Conservation (phyloP, 2,888 invertebrate species). For the Ormyrus labotus region DNA sequence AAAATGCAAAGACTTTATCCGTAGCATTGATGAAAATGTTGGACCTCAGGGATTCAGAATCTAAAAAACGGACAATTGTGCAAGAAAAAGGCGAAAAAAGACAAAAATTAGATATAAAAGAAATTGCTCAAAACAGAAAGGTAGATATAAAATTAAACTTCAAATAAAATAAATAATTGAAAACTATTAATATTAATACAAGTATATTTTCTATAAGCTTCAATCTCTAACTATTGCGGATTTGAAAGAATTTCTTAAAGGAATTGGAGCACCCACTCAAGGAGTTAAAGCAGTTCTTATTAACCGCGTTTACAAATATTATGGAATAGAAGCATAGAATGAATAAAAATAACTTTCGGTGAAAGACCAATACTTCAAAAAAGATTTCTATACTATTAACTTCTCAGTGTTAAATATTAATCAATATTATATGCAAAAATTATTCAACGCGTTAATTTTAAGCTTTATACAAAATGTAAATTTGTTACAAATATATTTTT, state of each 20-base stretch:
- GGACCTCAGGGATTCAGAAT: background rate
- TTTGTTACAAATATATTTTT: too few species aligned
- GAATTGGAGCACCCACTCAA: background rate
- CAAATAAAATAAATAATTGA: background rate
- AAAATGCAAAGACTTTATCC: background rate
- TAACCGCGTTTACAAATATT: too few species aligned
- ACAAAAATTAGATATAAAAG: slow-evolving; percentile 24
- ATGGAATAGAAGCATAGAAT: background rate
- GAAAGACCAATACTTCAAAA: too few species aligned
- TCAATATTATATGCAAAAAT: too few species aligned
- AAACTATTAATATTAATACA: background rate
- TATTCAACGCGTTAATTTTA: too few species aligned
- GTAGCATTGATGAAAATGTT: slow-evolving; percentile 6
- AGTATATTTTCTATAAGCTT: slow-evolving; percentile 40
- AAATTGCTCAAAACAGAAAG: slow-evolving; percentile 5
- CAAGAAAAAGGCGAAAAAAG: background rate
- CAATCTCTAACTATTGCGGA: slow-evolving; percentile 29
- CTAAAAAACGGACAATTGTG: background rate
- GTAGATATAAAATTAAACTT: slow-evolving; percentile 17
- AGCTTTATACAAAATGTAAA: too few species aligned
- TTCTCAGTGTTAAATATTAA: too few species aligned
- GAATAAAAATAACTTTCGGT: background rate
- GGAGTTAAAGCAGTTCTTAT: slow-evolving; percentile 51
- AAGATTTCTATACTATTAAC: too few species aligned
- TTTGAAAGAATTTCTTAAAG: slow-evolving; percentile 32